Percentiles rank a stretch among this genome's conserved stretches.
These are phyloP conservation scores for Tachina fera DNA, from an alignment of 2,888 invertebrate genomes.

Conservation along the genomic window DNA sequence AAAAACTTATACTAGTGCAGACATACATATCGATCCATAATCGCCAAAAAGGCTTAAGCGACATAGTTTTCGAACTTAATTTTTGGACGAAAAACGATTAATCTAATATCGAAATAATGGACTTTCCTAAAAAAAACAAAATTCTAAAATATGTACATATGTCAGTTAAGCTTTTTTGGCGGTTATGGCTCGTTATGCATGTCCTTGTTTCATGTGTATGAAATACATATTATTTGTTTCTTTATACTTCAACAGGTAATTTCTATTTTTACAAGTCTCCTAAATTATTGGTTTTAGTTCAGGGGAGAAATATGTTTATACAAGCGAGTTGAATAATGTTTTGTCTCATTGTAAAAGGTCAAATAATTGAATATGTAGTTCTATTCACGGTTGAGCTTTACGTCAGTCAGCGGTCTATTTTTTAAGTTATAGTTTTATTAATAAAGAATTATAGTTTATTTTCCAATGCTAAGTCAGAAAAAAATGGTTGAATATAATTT, in stretches of 20 bases:
- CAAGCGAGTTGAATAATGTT: slow-evolving; percentile 11
- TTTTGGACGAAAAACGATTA: no score
- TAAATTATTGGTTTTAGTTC: slow-evolving; percentile 4
- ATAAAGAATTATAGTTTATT: not conserved
- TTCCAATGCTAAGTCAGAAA: not conserved
- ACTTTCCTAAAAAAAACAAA: no score
- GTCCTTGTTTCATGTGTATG: slow-evolving; percentile 22
- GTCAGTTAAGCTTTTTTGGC: not conserved
- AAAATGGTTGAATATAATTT: no score
- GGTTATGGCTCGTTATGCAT: not conserved
- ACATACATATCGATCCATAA: not conserved
- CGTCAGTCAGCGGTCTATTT: slow-evolving; percentile 1
- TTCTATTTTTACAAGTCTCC: slow-evolving; percentile 31
- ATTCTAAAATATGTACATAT: no score
- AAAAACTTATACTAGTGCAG: not conserved
- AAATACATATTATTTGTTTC: slow-evolving; percentile 7
- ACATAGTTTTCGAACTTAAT: no score
- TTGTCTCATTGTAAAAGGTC: slow-evolving; percentile 50
- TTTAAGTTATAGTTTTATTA: not conserved
- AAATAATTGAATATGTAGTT: not conserved
- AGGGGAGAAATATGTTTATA: not conserved
- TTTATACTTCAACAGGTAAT: slow-evolving; percentile 61
- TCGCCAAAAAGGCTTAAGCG: no score
- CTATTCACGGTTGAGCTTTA: not conserved
- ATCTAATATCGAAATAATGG: no score